phyloP scores from a whole-genome alignment of 2,888 invertebrate species.

The Trypoxylon attenuatum region DNA sequence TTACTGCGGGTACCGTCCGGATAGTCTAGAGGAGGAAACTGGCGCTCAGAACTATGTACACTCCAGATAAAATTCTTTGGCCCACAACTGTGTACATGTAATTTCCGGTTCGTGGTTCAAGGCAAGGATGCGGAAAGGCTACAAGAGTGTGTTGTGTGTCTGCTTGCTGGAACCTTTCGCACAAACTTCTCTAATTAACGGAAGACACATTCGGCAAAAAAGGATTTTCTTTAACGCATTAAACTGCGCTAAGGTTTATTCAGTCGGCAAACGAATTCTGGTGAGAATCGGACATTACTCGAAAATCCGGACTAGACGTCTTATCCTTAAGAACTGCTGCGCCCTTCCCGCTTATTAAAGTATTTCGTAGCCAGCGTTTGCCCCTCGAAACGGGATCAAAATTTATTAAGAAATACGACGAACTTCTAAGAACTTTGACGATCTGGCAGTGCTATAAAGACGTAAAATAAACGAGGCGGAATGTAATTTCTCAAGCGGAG shows the following conservation, averaged over 20 bases:
- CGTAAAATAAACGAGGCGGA: conserved; percentile 12
- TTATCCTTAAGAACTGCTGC: too few species aligned
- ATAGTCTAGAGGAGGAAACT: too few species aligned
- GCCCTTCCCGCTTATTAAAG: conserved; percentile 34
- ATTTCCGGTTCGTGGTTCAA: conserved; percentile 25
- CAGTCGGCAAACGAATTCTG: too few species aligned
- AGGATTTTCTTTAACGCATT: conserved; percentile 18
- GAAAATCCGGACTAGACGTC: too few species aligned
- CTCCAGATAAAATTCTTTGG: conserved; percentile 12
- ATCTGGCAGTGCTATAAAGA: background rate
- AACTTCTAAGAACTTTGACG: background rate
- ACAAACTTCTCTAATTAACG: conserved; percentile 47
- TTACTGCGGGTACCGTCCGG: background rate
- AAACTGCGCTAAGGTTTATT: too few species aligned
- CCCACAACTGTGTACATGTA: background rate
- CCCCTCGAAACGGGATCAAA: background rate
- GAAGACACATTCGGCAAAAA: conserved; percentile 12
- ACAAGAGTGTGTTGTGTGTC: background rate
- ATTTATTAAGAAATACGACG: background rate
- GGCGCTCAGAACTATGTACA: background rate
- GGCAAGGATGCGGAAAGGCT: conserved; percentile 29
- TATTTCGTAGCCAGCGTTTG: conserved; percentile 16
- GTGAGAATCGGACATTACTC: too few species aligned
- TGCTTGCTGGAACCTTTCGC: conserved; percentile 10
- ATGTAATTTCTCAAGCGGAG: conserved; percentile 13